Evolutionary conservation across 2,113 vertebrate species (phyloP), one percentile per base, ranked within the genome.

Genomic region (Lepisosteus osseus): DNA sequence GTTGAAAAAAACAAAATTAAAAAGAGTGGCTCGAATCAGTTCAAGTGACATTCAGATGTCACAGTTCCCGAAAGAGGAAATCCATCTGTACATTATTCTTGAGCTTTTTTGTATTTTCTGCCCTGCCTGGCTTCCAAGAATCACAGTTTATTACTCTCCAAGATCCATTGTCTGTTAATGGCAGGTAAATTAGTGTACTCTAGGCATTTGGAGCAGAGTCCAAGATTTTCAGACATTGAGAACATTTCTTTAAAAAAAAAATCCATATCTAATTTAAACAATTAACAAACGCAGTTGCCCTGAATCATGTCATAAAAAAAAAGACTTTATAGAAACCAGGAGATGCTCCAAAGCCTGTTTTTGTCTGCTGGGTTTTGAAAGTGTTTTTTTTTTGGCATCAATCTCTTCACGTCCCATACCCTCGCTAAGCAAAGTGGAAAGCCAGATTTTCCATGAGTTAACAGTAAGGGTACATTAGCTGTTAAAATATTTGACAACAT

Each of bases 401-500:
- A 55, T 11, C 29, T 68, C 59, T 29, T 62, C 69, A 44, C 72
- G 55, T 77, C 67, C 69, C 72, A 80, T 71, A 14, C 69, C 73
- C 80, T 74, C 77, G 62, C 14, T 57, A 80, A 41, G 68, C 61
- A 73, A 64, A 15, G 47, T 14, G 42, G 74, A 74, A 51, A 1
- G 55, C 75, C 47, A 6, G 73, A 44, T 65, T 78, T 83, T 82
- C 79, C 74, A 75, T 15, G 45, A 77, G 70, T 74, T 41, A 51
- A 65, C 68, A 77, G 72, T 76, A 78, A 54, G 29, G 29, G 65
- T 73, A 61, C 3, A 17, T 64, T 72, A 73, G 70, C 80, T 70
- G 61, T 72, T 79, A 73, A 82, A 84, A 83, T 77, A 80, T 70
- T 71, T 68, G 72, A 77, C 80, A 81, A 82, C 76, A 67, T 67